Evolutionary conservation across 2,113 vertebrate species (phyloP), one percentile per base, ranked within the genome.

Genomic region (Lycocorax pyrrhopterus): DNA sequence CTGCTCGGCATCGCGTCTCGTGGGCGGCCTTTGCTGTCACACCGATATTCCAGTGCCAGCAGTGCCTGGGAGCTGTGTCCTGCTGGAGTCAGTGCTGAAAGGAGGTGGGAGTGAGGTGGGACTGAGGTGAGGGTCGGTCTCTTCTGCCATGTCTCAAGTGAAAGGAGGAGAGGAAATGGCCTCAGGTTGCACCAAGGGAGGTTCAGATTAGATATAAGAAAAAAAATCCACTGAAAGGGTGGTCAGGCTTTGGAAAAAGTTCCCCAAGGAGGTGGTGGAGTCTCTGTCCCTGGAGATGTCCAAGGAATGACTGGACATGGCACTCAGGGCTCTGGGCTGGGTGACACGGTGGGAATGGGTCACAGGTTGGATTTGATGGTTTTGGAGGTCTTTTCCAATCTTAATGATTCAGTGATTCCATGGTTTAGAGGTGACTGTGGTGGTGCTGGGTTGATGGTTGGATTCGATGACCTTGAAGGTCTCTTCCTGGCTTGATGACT

Each of bases 31-130:
- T 81, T 21, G 47, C 30, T 63, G n/a, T 63, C 19, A 12, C 41
- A 14, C 10, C 0, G 0, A 1, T 5, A 22, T 5, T 47, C 30
- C 69, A 37, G 33, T 47, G 46, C 29, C 21, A 12, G 46, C 4
- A 21, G 63, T 8, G 26, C 77, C 74, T 37, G 62, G 33, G 56
- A 55, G 41, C 25, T 5, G 41, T 2, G 32, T 69, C 44, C 67
- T 5, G 1, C 67, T 68, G 11, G 44, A 79, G 35, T 1, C 0
- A 0, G 32, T 35, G 47, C 49, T 58, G 58, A 30, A 41, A 63
- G 66, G 56, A 63, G 68, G 18, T 25, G 39, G 52, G 37, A 44
- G 21, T n/a, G 30, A 49, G 58, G 17, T 33, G 37, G 49, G 30
- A 64, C 10, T 37, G 37, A 52, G 44, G 33, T 18, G 32, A 27